Percentiles rank a stretch among this genome's conserved stretches.
These are phyloP conservation scores for Blennius ocellaris DNA, from an alignment of 2,113 vertebrate species.

Conservation along the genomic window DNA sequence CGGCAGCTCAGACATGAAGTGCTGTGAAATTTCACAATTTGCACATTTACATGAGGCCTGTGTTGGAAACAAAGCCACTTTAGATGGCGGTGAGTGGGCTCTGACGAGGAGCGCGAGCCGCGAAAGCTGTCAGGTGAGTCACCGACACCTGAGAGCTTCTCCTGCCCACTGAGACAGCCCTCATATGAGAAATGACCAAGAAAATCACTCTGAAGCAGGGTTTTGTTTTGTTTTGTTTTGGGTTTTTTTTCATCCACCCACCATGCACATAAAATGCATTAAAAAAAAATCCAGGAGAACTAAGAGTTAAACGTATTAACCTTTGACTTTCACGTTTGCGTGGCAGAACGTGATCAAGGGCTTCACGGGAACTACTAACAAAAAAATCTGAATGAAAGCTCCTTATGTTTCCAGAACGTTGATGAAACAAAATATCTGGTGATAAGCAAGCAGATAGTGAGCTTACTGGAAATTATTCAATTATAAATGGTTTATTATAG, in stretches of 20 bases:
- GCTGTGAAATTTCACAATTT: constrained; percentile 44
- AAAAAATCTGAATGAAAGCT: constrained; percentile 4
- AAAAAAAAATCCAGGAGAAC: constrained; percentile 10
- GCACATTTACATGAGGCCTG: constrained; percentile 27
- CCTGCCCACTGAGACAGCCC: constrained; percentile 63
- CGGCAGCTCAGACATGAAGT: constrained; percentile 27
- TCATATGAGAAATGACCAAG: constrained; percentile 18
- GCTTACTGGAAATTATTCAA: constrained; percentile 6
- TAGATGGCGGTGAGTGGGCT: constrained; percentile 67
- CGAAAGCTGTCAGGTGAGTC: constrained; percentile 73
- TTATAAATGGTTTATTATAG: constrained; percentile 5
- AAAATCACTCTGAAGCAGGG: constrained; percentile 35
- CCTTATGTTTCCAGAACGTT: background rate
- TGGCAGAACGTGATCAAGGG: background rate
- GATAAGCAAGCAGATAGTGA: constrained; percentile 14
- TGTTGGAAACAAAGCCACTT: constrained; percentile 47
- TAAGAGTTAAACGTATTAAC: background rate
- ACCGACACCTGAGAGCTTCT: constrained; percentile 61
- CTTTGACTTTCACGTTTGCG: constrained; percentile 14
- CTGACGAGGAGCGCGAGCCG: constrained; percentile 55
- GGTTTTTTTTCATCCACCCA: constrained; percentile 55
- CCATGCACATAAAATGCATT: constrained; percentile 6
- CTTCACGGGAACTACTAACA: background rate
- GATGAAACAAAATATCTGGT: background rate
- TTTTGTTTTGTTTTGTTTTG: no score